A percentile compares a stretch with the other conserved stretches of the same genome.
phyloP scores from a whole-genome alignment of 92 coral and sea anemone genomes.

The Plumapathes pennacea region DNA sequence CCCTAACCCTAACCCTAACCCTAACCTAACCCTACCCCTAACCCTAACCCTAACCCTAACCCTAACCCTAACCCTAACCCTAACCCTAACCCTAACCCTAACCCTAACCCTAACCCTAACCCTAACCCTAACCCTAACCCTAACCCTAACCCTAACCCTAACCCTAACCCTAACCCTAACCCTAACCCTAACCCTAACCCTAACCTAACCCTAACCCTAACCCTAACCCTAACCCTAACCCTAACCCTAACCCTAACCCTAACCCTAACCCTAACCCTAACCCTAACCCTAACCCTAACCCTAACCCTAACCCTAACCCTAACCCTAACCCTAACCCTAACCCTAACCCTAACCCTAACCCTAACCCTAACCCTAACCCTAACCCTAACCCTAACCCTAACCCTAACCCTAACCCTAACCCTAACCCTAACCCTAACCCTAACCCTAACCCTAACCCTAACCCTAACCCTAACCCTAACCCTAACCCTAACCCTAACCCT shows the following conservation, averaged over 20 bases:
- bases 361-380: constrained; percentile 4
- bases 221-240: constrained; percentile 2
- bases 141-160: constrained; percentile 15
- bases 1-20: constrained; percentile 25
- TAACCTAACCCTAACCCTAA: constrained; percentile 1
- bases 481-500: constrained; percentile 35
- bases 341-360: constrained; percentile 7
- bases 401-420: constrained; percentile 20
- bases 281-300: neutral
- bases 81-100: constrained; percentile 10
- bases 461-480: constrained; percentile 19
- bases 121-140: constrained; percentile 21
- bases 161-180: constrained; percentile 21
- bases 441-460: constrained; percentile 8
- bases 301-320: constrained; percentile 2
- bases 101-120: constrained; percentile 20
- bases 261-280: constrained; percentile 3
- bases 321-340: neutral
- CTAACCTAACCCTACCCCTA: too few species aligned
- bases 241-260: constrained; percentile 2
- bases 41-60: constrained; percentile 23
- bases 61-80: constrained; percentile 22
- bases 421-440: constrained; percentile 8
- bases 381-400: constrained; percentile 15
- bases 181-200: constrained; percentile 15